A percentile compares a stretch with the other conserved stretches of the same genome.
These are phyloP conservation scores for Caradrina clavipalpis DNA, from an alignment of 2,888 invertebrate genomes.

Conservation along the genomic window DNA sequence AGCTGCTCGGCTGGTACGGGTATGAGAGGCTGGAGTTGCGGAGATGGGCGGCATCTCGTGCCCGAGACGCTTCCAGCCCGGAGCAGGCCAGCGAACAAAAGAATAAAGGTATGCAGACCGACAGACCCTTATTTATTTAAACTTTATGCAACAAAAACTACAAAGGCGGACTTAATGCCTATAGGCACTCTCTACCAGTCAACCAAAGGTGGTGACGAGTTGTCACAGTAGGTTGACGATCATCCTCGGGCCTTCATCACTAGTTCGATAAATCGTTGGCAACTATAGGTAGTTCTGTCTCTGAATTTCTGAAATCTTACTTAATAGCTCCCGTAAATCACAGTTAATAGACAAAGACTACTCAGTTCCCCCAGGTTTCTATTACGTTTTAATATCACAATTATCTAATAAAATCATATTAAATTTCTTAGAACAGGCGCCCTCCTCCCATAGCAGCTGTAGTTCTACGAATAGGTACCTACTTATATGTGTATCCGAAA, in stretches of 20 bases:
- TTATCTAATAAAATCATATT: slow-evolving; percentile 61
- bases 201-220: no score
- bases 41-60: slow-evolving; percentile 88
- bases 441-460: slow-evolving; percentile 72
- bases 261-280: no score
- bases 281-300: no score
- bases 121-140: no score
- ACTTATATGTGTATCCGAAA: slow-evolving; percentile 52
- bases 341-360: slow-evolving; percentile 10
- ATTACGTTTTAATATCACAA: slow-evolving; percentile 47
- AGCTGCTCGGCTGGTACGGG: slow-evolving; percentile 97
- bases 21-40: slow-evolving; percentile 93
- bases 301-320: background rate
- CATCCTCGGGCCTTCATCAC: no score
- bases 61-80: slow-evolving; percentile 87
- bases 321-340: slow-evolving; percentile 23
- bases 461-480: slow-evolving; percentile 72
- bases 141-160: no score
- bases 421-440: slow-evolving; percentile 73
- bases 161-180: no score
- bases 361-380: slow-evolving; percentile 15
- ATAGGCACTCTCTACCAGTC: no score
- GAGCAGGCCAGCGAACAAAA: slow-evolving; percentile 84
- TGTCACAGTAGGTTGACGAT: no score
- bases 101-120: slow-evolving; percentile 80